Conservation (phyloP, 2,888 invertebrate species). For the Drosophila monieri region DNA sequence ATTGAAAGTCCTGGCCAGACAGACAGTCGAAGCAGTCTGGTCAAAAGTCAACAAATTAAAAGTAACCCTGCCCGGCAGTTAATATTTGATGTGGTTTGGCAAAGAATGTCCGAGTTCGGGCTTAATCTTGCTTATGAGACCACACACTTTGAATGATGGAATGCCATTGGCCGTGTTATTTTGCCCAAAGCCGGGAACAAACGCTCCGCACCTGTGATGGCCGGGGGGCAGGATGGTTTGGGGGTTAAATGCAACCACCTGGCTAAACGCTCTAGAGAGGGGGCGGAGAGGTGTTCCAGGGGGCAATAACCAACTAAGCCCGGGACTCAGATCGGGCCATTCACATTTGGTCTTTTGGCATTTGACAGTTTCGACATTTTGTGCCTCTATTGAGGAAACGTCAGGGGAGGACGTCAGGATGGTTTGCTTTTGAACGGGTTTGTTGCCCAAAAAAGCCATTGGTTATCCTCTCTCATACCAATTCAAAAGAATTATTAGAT, state of each 20-base stretch:
- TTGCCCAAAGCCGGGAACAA: slow-evolving; percentile 35
- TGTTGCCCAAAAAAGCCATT: slow-evolving; percentile 46
- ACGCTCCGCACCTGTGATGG: slow-evolving; percentile 20
- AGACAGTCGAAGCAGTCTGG: neutral
- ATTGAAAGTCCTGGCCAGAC: neutral
- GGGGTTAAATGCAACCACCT: slow-evolving; percentile 42
- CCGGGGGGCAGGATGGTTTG: slow-evolving; percentile 11
- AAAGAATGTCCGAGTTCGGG: slow-evolving; percentile 25
- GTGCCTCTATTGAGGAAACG: slow-evolving; percentile 59
- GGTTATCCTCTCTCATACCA: slow-evolving; percentile 62
- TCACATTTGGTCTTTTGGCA: slow-evolving; percentile 75
- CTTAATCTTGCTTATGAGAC: slow-evolving; percentile 65
- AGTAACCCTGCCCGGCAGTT: slow-evolving; percentile 38
- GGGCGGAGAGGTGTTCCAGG: neutral
- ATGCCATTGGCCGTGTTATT: slow-evolving; percentile 72
- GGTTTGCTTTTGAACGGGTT: slow-evolving; percentile 11
- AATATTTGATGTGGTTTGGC: slow-evolving; percentile 54
- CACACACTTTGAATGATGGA: slow-evolving; percentile 27
- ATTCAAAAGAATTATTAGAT: slow-evolving; percentile 42
- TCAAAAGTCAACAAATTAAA: slow-evolving; percentile 53
- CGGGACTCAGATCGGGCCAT: slow-evolving; percentile 43
- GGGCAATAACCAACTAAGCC: slow-evolving; percentile 1
- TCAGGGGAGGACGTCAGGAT: slow-evolving; percentile 3
- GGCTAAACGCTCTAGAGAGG: slow-evolving; percentile 25
- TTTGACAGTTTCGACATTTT: slow-evolving; percentile 77